Conservation (phyloP, 2,113 vertebrate species). For the Actenoides hombroni region DNA sequence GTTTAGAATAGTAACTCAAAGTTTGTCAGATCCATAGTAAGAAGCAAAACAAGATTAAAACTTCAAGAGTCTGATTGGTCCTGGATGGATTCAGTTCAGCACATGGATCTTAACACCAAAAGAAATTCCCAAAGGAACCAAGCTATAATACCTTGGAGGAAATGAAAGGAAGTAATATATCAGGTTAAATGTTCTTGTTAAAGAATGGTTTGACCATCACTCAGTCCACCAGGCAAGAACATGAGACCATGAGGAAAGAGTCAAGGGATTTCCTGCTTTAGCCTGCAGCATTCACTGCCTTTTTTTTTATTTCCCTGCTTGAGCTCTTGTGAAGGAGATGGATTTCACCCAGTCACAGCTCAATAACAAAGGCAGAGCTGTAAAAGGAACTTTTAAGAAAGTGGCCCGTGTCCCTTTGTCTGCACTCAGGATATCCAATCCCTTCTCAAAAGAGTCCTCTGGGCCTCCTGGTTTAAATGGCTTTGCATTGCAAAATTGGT, state of each 20-base stretch:
- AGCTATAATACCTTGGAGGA: background rate
- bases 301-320: background rate
- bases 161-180: background rate
- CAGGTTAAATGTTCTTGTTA: background rate
- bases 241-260: rapidly evolving
- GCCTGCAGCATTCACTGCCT: background rate
- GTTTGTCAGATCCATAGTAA: background rate
- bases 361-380: background rate
- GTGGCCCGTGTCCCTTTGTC: background rate
- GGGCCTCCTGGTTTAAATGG: background rate
- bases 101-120: rapidly evolving
- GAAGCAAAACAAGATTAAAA: background rate
- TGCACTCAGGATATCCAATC: background rate
- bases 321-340: background rate
- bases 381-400: background rate
- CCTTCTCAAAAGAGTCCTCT: background rate
- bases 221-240: background rate
- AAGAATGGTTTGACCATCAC: rapidly evolving
- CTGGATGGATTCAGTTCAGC: background rate
- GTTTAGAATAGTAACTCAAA: background rate
- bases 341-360: background rate
- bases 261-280: background rate
- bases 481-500: background rate
- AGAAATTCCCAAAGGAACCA: background rate
- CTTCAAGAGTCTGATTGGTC: background rate